Conservation (phyloP, 2,888 invertebrate genomes). For the Eulithis prunata region DNA sequence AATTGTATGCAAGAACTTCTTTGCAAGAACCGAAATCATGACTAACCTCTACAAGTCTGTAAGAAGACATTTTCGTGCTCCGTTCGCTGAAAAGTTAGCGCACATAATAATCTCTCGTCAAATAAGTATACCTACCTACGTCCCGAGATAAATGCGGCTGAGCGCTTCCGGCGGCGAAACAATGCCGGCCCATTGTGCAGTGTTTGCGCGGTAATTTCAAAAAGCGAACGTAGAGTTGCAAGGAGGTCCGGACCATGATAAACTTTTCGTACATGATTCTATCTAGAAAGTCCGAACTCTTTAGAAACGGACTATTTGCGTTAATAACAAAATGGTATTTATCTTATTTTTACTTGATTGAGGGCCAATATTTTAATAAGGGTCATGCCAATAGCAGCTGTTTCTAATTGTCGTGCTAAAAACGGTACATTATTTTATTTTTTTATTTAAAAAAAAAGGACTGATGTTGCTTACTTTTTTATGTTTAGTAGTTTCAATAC, state of each 20-base stretch:
- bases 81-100: conserved; percentile 54
- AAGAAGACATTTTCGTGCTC: conserved; percentile 29
- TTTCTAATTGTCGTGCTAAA: too few relatives aligned
- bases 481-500: too few relatives aligned
- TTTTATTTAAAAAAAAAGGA: too few relatives aligned
- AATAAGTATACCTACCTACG: conserved; percentile 61
- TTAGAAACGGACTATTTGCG: not conserved
- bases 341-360: too few relatives aligned
- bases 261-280: not conserved
- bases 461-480: too few relatives aligned
- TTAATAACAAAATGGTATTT: too few relatives aligned
- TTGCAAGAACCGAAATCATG: not conserved
- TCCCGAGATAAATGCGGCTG: conserved; percentile 53
- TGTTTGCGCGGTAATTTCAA: conserved; percentile 61
- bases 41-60: conserved; percentile 1
- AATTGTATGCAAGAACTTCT: too few relatives aligned
- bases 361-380: too few relatives aligned
- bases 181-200: conserved; percentile 52
- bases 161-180: conserved; percentile 44
- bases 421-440: too few relatives aligned
- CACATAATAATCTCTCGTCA: conserved; percentile 64
- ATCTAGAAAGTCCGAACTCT: not conserved
- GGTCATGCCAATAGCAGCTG: too few relatives aligned
- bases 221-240: conserved; percentile 40
- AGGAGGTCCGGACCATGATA: conserved; percentile 6